Conservation (phyloP, 2,888 invertebrate species). For the Tipula unca region DNA sequence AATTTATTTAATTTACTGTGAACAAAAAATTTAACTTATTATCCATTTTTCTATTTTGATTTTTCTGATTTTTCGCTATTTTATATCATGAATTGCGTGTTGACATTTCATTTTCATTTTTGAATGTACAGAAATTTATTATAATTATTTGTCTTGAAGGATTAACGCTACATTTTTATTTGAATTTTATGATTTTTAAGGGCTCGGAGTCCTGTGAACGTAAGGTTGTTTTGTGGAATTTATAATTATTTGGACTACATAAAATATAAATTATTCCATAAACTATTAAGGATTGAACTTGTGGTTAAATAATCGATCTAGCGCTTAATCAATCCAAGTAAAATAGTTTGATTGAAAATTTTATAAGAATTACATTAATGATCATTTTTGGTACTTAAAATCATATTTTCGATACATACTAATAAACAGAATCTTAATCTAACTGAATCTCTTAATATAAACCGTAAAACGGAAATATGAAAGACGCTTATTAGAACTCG, state of each 20-base stretch:
- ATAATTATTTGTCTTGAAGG: neutral
- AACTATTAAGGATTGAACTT: too few relatives aligned
- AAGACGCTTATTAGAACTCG: too few relatives aligned
- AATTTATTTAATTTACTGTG: neutral
- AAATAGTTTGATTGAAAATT: too few relatives aligned
- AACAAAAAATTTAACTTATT: neutral
- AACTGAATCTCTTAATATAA: too few relatives aligned
- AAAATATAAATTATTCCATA: too few relatives aligned
- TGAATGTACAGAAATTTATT: neutral
- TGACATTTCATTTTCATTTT: neutral
- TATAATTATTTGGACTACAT: neutral
- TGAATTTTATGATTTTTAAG: neutral
- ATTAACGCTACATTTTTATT: neutral
- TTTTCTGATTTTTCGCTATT: neutral
- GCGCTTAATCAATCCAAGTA: too few relatives aligned
- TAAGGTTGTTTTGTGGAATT: neutral
- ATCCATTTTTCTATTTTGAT: neutral
- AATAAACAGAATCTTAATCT: too few relatives aligned
- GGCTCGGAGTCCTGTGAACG: neutral
- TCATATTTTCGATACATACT: too few relatives aligned
- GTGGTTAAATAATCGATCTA: too few relatives aligned
- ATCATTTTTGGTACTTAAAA: too few relatives aligned
- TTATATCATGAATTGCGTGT: conserved; percentile 4
- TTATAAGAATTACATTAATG: too few relatives aligned
- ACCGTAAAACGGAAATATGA: too few relatives aligned